Percentiles rank a stretch among this genome's conserved stretches.
phyloP scores from a whole-genome alignment of 35 echinoderm and acorn worm genomes.

The Nesometra sesokonis region DNA sequence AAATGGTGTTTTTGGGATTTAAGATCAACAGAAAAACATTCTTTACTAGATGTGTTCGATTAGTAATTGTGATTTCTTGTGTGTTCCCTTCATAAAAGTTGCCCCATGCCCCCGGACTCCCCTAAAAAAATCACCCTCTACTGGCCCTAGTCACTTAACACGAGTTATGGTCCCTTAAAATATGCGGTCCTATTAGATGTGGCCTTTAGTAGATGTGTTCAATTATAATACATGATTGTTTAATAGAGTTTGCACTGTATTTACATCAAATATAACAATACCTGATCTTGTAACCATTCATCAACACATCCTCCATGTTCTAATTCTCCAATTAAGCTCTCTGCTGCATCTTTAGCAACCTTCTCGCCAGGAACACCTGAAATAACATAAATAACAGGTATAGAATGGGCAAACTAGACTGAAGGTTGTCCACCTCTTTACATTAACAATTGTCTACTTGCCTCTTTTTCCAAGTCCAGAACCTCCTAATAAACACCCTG shows the following conservation, averaged over 20 bases:
- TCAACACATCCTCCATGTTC: constrained; percentile 92
- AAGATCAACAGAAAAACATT: no score
- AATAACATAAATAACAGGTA: background rate
- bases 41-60: no score
- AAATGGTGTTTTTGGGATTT: no score
- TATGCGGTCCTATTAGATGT: no score
- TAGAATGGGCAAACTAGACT: background rate
- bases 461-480: constrained; percentile 77
- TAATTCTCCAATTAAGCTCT: constrained; percentile 41
- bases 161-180: background rate
- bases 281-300: constrained; percentile 96
- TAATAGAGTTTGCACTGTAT: no score
- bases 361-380: constrained; percentile 76
- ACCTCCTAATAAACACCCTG: constrained; percentile 57
- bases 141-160: background rate
- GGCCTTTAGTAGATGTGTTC: no score
- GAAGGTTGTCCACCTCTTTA: no score
- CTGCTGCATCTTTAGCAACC: constrained; percentile 55
- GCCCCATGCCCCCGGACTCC: no score
- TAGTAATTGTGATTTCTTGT: no score
- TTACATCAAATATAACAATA: background rate
- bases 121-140: no score
- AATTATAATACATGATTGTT: no score
- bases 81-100: no score
- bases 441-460: background rate